phyloP scores from a whole-genome alignment of 2,797 vertebrate species.

The Decapterus maruadsi region DNA sequence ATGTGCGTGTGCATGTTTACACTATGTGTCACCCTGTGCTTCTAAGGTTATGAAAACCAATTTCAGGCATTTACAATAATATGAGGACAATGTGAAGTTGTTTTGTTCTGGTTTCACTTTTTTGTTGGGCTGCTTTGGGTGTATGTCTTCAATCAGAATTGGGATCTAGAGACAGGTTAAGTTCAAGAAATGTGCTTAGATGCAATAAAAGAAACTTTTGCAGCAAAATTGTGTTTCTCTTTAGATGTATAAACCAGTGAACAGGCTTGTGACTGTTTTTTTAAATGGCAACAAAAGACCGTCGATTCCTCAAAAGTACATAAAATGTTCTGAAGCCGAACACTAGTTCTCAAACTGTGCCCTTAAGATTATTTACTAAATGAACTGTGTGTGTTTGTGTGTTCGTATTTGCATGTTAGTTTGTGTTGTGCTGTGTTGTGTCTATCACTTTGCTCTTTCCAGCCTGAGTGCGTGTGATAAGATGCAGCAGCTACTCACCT shows the following conservation, averaged over 20 bases:
- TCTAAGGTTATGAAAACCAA: neutral
- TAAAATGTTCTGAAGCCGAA: too few relatives aligned
- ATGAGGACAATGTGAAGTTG: slow-evolving; percentile 6
- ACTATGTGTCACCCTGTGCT: slow-evolving; percentile 4
- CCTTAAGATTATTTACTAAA: too few relatives aligned
- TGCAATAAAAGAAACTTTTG: neutral
- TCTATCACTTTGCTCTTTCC: slow-evolving; percentile 22
- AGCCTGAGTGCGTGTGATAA: slow-evolving; percentile 49
- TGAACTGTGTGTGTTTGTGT: neutral
- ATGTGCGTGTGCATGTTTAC: slow-evolving; percentile 17
- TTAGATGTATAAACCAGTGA: too few relatives aligned
- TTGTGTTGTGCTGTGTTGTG: slow-evolving; percentile 8
- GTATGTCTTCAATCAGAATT: slow-evolving; percentile 2
- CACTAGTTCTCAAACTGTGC: too few relatives aligned
- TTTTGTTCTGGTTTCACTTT: slow-evolving; percentile 3
- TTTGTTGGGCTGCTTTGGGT: neutral
- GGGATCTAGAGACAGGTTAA: neutral
- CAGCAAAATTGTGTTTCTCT: too few relatives aligned
- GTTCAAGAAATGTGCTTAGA: neutral
- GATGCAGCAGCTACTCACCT: slow-evolving; percentile 28
- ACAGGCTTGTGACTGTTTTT: too few relatives aligned
- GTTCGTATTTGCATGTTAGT: slow-evolving; percentile 14
- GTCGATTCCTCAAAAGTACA: too few relatives aligned
- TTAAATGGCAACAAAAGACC: too few relatives aligned
- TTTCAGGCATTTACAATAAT: slow-evolving; percentile 17